Evolutionary conservation across 2,113 vertebrate species (phyloP).

Genomic region (Lophotis ruficrista): DNA sequence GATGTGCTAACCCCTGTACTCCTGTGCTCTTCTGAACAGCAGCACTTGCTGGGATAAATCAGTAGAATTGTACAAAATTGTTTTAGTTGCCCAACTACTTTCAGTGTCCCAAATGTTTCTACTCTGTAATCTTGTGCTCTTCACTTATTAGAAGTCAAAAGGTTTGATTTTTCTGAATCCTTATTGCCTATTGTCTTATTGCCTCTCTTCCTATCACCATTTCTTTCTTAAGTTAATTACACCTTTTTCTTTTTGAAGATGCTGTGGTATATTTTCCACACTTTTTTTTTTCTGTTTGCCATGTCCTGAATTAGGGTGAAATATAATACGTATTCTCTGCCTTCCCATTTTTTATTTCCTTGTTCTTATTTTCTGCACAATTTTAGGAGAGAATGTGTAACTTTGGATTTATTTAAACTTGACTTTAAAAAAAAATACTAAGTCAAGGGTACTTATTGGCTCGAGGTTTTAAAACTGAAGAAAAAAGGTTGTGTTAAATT

Average conservation of each 20-base stretch:
- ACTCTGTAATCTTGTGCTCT: neutral
- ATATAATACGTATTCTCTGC: neutral
- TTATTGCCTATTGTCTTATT: neutral
- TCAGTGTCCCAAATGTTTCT: neutral
- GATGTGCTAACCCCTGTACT: neutral
- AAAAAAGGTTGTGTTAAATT: neutral
- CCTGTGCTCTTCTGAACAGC: neutral
- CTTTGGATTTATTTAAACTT: neutral
- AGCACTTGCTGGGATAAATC: neutral
- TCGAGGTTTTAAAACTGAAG: neutral
- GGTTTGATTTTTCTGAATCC: neutral
- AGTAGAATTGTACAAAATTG: neutral
- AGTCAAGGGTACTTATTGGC: neutral
- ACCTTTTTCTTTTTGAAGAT: neutral
- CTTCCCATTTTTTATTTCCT: neutral
- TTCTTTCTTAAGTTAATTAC: neutral
- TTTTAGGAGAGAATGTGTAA: neutral
- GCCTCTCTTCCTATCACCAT: neutral
- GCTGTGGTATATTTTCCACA: neutral
- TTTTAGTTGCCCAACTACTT: neutral
- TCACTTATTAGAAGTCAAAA: neutral
- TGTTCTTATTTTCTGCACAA: neutral
- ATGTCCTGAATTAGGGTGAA: neutral
- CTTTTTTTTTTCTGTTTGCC: neutral
- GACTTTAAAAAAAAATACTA: neutral